Conservation (phyloP, 2,888 invertebrate genomes). For the Aspidapion aeneum region DNA sequence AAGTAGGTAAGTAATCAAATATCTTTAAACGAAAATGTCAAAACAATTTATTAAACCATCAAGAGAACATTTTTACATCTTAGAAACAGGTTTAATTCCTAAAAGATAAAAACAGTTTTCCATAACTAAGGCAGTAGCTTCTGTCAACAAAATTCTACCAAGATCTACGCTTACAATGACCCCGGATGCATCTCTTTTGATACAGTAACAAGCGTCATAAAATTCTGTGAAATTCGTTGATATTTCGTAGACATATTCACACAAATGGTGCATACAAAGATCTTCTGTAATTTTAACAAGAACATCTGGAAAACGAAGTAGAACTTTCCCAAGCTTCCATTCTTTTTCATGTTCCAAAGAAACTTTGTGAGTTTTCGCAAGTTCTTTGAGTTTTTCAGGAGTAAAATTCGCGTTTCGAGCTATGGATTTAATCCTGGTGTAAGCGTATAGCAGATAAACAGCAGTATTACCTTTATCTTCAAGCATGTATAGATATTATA, state of each 20-base stretch:
- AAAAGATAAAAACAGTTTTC: constrained; percentile 85
- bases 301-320: constrained; percentile 85
- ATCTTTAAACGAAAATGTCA: too few species aligned
- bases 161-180: constrained; percentile 79
- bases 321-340: constrained; percentile 87
- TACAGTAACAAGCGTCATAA: constrained; percentile 96
- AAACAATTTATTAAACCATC: too few species aligned
- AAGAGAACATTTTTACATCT: constrained; percentile 73
- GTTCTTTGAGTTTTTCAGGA: constrained; percentile 62
- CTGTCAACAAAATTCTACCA: constrained; percentile 85
- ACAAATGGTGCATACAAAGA: constrained; percentile 79
- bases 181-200: constrained; percentile 85
- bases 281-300: constrained; percentile 79
- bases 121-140: constrained; percentile 87
- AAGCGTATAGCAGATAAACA: constrained; percentile 92
- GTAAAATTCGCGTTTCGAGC: constrained; percentile 73
- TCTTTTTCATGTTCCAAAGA: constrained; percentile 87
- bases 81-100: constrained; percentile 86
- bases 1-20: too few species aligned
- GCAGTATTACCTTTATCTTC: constrained; percentile 99
- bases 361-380: constrained; percentile 58
- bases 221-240: constrained; percentile 94
- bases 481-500: too few species aligned
- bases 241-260: constrained; percentile 94
- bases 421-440: constrained; percentile 88